Base-by-base conservation (phyloP, 2,888 invertebrate species). In the Netelia inedita region DNA sequence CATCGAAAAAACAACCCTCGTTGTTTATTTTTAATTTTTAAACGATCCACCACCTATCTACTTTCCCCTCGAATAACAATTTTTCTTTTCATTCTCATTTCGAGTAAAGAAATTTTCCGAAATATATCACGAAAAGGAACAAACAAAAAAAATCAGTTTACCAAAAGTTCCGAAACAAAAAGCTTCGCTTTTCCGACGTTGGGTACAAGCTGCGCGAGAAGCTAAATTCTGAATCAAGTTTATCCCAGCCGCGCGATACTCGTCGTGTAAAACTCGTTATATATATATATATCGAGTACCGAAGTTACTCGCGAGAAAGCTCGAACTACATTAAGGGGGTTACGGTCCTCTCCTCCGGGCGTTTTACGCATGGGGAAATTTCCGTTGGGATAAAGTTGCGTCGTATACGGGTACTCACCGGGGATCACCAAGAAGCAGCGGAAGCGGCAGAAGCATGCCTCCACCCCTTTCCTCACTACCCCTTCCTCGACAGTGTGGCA, bases 261-360 rank as follows among this genome's bases (percentile, higher is more conserved):
- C 21, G 28, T 1, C 21, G 59, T 16, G 21, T 19, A 73, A 59
- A 35, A 76, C 57, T n/a, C 28, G 43, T 53, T 57, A 59, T 21
- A 23, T 71, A 57, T 57, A 74, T 69, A 53, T 57, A 69, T 6
- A 50, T 50, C n/a, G 43, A 11, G 53, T 41, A 35, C 28, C 69
- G 35, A 79, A 72, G 72, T 66, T 66, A 75, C 75, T 75, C 59
- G 57, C 21, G 59, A 41, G 72, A 66, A 75, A 68, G 73, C 79
- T 83, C 69, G 79, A 83, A 83, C 71, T 76, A 55, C 75, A 76
- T 83, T 72, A 76, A 80, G 80, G 75, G 61, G 68, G 75, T 66
- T 80, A 76, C 61, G 75, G 23, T 76, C 57, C 65, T 66, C 65
- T 76, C 50, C 55, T 53, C 53, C 41, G 35, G 14, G 9, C 65